These are phyloP conservation scores for Halcyon chelicuti DNA, from an alignment of 2,797 vertebrate species.

Conservation along the genomic window DNA sequence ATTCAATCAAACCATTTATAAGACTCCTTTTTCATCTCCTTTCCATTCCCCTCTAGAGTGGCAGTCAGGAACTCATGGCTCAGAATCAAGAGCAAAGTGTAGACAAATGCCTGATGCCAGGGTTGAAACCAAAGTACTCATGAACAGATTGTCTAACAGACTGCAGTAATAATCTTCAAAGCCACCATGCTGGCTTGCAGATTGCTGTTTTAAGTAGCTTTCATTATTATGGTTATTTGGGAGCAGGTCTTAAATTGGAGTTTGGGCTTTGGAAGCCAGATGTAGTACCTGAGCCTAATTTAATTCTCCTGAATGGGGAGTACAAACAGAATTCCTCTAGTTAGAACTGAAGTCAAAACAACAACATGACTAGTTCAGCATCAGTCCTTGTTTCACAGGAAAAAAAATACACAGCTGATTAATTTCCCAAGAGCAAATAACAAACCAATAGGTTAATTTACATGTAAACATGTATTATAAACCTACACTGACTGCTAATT, in stretches of 20 bases:
- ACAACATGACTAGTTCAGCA: not conserved
- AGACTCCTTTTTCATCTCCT: not conserved
- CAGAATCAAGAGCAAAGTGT: conserved; percentile 53
- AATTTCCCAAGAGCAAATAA: not conserved
- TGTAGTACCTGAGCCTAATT: conserved; percentile 31
- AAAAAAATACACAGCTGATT: not conserved
- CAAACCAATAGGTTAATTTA: not conserved
- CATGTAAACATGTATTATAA: not conserved
- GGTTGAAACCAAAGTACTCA: conserved; percentile 51
- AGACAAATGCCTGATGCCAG: conserved; percentile 62
- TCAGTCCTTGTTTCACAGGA: not conserved
- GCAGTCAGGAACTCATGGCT: conserved; percentile 31
- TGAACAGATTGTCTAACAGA: conserved; percentile 73
- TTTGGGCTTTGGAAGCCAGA: conserved; percentile 25
- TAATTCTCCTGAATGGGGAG: not conserved
- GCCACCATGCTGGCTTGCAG: conserved; percentile 68
- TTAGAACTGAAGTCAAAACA: not conserved
- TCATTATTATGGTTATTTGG: conserved; percentile 71
- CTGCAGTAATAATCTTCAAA: conserved; percentile 72
- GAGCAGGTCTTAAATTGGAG: conserved; percentile 47
- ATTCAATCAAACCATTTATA: not conserved
- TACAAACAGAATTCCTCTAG: not conserved
- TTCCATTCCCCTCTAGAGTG: not conserved
- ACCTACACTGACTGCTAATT: not conserved
- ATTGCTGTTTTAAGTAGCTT: conserved; percentile 70